Evolutionary conservation across 2,113 vertebrate species (phyloP).

Genomic region (Opisthocomus hoazin): DNA sequence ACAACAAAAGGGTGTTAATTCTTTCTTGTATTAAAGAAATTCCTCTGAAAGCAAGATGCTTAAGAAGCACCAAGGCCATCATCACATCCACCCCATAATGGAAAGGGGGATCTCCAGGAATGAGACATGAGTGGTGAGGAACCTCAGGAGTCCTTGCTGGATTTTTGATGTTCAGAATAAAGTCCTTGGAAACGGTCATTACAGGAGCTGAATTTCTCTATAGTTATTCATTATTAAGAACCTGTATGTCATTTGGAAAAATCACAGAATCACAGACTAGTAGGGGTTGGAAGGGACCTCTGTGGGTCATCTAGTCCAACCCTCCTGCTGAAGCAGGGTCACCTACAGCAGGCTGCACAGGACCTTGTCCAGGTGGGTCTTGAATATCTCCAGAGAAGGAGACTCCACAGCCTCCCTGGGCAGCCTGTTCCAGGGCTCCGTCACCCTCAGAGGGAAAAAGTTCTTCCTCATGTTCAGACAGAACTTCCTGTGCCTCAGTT

Average conservation of each 20-base stretch:
- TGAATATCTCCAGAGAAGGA: no score
- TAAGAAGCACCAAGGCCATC: neutral
- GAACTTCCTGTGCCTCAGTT: no score
- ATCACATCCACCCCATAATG: neutral
- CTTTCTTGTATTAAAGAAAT: neutral
- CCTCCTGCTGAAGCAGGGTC: no score
- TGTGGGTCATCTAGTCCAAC: no score
- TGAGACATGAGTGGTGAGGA: neutral
- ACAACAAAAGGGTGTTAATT: neutral
- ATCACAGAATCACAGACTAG: no score
- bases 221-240: neutral
- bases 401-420: no score
- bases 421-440: no score
- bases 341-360: no score
- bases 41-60: neutral
- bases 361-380: no score
- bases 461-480: no score
- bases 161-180: neutral
- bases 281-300: no score
- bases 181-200: neutral
- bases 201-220: neutral
- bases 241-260: neutral
- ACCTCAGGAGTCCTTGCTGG: neutral
- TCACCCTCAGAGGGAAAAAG: no score
- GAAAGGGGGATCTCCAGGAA: neutral